These are phyloP conservation scores for Melanchra persicariae DNA, from an alignment of 2,888 invertebrate species.

Conservation along the genomic window DNA sequence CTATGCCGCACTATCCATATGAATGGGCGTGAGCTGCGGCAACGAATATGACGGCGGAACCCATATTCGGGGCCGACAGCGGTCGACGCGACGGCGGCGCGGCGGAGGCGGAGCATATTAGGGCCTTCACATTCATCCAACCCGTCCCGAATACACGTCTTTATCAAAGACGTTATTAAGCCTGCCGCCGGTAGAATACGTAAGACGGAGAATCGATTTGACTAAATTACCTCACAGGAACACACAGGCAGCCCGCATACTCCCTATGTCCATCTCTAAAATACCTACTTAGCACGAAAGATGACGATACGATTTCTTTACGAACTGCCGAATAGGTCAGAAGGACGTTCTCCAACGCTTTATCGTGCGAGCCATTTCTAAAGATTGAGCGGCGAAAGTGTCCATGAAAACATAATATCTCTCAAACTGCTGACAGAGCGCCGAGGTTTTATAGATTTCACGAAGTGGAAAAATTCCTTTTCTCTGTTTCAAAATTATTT, in stretches of 20 bases:
- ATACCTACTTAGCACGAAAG: slow-evolving; percentile 36
- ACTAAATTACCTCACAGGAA: slow-evolving; percentile 74
- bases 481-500: slow-evolving; percentile 45
- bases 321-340: slow-evolving; percentile 41
- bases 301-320: slow-evolving; percentile 50
- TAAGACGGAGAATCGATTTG: slow-evolving; percentile 78
- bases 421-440: slow-evolving; percentile 72
- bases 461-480: slow-evolving; percentile 46
- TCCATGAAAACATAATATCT: slow-evolving; percentile 75
- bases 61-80: slow-evolving; percentile 84
- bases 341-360: slow-evolving; percentile 62
- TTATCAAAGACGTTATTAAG: slow-evolving; percentile 87
- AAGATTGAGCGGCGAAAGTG: slow-evolving; percentile 70
- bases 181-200: slow-evolving; percentile 80
- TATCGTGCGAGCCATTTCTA: slow-evolving; percentile 60
- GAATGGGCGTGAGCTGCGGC: slow-evolving; percentile 80
- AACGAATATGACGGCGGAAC: slow-evolving; percentile 81
- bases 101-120: slow-evolving; percentile 82
- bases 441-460: slow-evolving; percentile 69
- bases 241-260: slow-evolving; percentile 56
- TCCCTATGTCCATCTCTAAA: slow-evolving; percentile 53
- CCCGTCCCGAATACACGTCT: slow-evolving; percentile 82
- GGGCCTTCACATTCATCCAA: slow-evolving; percentile 81
- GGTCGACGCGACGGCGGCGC: slow-evolving; percentile 80
- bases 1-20: slow-evolving; percentile 83